Conservation (phyloP, 2,888 invertebrate species). For the Lasioglossum villosulum region DNA sequence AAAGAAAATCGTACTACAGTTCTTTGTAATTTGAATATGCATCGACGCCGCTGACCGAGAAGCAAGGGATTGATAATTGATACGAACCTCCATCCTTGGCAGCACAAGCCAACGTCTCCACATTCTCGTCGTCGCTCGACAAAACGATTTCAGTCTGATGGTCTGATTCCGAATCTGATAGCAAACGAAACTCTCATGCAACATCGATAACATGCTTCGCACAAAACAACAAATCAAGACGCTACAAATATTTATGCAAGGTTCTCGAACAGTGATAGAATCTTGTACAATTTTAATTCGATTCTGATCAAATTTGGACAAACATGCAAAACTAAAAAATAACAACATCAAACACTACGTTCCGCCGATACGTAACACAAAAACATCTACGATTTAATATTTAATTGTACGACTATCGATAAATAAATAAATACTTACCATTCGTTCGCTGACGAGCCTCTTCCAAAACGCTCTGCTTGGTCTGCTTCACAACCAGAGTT, state of each 20-base stretch:
- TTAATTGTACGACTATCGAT: background rate
- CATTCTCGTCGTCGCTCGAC: constrained; percentile 82
- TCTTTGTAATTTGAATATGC: background rate
- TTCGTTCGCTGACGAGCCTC: constrained; percentile 95
- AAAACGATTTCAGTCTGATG: constrained; percentile 79
- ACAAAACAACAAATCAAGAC: background rate
- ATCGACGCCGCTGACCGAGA: background rate
- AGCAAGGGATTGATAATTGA: background rate
- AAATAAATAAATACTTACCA: constrained; percentile 87
- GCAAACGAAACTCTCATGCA: constrained; percentile 76
- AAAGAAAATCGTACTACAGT: background rate
- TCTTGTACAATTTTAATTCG: background rate
- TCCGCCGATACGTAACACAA: background rate
- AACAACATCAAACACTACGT: background rate
- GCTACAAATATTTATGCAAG: background rate
- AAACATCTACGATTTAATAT: too few species aligned
- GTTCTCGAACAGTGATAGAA: too few species aligned
- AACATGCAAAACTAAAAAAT: background rate
- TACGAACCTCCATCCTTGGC: constrained; percentile 86
- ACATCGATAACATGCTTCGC: constrained; percentile 42
- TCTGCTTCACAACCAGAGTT: constrained; percentile 97
- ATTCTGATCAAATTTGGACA: background rate
- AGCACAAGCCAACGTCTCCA: constrained; percentile 80
- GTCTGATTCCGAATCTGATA: constrained; percentile 86
- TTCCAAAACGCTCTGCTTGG: constrained; percentile 95